phyloP scores from a whole-genome alignment of 2,113 vertebrate genomes.

The Gallinago media region DNA sequence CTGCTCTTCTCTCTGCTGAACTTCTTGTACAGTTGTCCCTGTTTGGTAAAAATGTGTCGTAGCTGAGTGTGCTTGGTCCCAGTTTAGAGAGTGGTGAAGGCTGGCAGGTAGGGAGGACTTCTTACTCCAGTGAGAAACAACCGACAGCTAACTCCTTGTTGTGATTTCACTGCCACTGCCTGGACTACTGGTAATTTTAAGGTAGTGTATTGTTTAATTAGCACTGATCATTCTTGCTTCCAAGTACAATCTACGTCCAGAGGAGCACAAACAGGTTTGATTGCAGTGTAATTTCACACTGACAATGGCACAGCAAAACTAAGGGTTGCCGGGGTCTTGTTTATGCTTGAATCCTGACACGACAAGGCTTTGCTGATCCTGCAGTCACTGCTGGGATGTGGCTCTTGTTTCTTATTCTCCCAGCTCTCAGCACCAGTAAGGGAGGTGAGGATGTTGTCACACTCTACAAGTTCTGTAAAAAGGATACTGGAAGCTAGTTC shows the following conservation, averaged over 20 bases:
- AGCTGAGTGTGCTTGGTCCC: not conserved
- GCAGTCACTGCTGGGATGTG: not conserved
- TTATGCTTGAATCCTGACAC: not conserved
- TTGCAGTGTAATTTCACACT: not conserved
- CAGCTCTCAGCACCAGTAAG: not conserved
- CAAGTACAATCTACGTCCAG: accelerated
- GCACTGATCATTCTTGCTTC: not conserved
- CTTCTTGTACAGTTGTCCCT: not conserved
- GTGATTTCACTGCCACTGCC: not conserved
- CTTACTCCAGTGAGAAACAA: not conserved
- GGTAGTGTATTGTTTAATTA: not conserved
- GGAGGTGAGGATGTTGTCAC: accelerated
- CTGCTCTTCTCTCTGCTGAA: not conserved
- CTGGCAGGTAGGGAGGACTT: not conserved
- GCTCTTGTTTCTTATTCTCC: not conserved
- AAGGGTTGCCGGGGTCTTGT: not conserved
- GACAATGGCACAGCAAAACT: not conserved
- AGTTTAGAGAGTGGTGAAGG: not conserved
- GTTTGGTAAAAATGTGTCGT: not conserved
- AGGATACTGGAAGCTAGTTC: not conserved
- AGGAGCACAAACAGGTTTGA: not conserved
- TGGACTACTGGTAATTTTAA: not conserved
- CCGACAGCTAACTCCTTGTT: not conserved
- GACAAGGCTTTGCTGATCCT: not conserved
- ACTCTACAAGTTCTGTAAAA: not conserved